Conservation (phyloP, 1,140 invertebrate species). For the Drosophila lowei region DNA sequence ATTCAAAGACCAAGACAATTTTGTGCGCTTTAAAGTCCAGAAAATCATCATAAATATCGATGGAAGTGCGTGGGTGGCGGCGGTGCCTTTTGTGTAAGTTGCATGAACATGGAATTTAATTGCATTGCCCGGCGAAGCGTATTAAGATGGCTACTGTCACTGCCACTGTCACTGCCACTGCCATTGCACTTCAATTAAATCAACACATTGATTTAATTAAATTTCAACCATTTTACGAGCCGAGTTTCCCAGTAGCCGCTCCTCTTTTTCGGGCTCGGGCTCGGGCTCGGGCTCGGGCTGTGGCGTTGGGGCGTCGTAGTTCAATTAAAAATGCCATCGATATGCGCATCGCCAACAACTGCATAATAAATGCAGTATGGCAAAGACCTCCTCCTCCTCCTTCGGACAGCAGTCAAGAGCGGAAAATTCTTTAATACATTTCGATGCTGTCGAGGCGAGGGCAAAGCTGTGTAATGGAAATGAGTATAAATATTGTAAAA, state of each 20-base stretch:
- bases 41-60: not conserved
- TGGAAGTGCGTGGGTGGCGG: not conserved
- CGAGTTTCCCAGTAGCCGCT: not conserved
- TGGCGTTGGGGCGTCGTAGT: conserved; percentile 8
- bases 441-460: not conserved
- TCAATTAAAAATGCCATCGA: conserved; percentile 78
- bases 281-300: not conserved
- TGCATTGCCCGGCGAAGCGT: conserved; percentile 31
- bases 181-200: conserved; percentile 65
- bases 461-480: too few relatives aligned
- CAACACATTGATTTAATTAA: conserved; percentile 77
- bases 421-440: conserved; percentile 13
- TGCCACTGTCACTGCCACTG: conserved; percentile 8
- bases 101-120: conserved; percentile 52
- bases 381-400: conserved; percentile 26
- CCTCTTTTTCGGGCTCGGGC: not conserved
- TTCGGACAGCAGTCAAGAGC: not conserved
- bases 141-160: conserved; percentile 41
- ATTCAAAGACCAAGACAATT: not conserved
- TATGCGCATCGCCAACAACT: conserved; percentile 50
- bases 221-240: conserved; percentile 44
- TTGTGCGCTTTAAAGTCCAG: not conserved
- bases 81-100: not conserved
- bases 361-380: conserved; percentile 61
- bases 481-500: too few relatives aligned